Base-by-base conservation (phyloP, 1,140 invertebrate species). In the Drosophila gunungcola region DNA sequence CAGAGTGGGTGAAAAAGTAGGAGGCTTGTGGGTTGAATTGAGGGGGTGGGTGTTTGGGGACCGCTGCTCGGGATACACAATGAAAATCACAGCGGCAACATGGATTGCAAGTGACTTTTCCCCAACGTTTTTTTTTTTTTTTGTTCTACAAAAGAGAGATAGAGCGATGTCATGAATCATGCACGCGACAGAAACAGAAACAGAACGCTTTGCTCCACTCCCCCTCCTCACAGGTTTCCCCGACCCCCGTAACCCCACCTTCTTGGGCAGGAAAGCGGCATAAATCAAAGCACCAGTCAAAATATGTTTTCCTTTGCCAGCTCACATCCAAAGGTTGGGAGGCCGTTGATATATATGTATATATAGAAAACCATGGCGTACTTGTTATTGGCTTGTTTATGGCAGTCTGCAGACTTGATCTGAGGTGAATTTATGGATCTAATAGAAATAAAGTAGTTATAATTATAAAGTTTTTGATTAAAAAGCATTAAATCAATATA, bases 201-300 rank as follows among this genome's bases (percentile, higher is more conserved):
- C 55, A 81, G 86, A 85, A 84, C 76, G 81, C 54, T 51, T 48
- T 63, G 11, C 58, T 39, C 21, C 60, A 58, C 38, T 32, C 45
- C 52, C 10, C 32, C 45, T 32, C 6, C 29, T 32, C 56, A 45
- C 3, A 46, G 9, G 13, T 29, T 34, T 51, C 27, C 13, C 49
- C 6, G 10, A 27, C 46, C 48, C 25, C 3, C 69, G 16, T 9
- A 7, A 16, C 10, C 27, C 5, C 7, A 32, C 29, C 16, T 21
- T 32, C 16, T 12, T 55, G n/a, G 25, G 21, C 12, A 11, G 49
- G 21, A 67, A 41, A 78, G 73, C 46, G 65, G 73, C 84, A 90
- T 89, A 90, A 89, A 89, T 89, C 84, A 89, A 88, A 83, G 67
- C 38, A 46, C 72, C 56, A 88, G 84, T 83, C 84, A 88, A 86